These are phyloP conservation scores for Dryocosmus kuriphilus DNA, from an alignment of 2,888 invertebrate genomes.

Conservation along the genomic window DNA sequence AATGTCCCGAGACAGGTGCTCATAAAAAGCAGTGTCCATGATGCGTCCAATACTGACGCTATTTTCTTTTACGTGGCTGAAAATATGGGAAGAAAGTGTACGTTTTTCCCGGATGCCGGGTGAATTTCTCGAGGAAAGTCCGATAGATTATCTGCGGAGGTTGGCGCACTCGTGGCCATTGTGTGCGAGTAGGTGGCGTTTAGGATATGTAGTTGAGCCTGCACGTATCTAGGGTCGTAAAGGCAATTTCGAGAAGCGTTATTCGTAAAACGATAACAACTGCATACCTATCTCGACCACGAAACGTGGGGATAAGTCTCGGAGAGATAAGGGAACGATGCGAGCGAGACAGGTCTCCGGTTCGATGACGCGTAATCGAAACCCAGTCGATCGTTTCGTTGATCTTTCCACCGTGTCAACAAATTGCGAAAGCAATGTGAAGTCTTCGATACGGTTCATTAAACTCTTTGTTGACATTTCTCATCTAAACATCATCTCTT, in stretches of 20 bases:
- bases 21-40: constrained; percentile 29
- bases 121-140: constrained; percentile 30
- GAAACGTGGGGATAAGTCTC: constrained; percentile 19
- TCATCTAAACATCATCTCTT: constrained; percentile 9
- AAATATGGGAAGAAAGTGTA: constrained; percentile 32
- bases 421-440: constrained; percentile 33
- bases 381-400: constrained; percentile 14
- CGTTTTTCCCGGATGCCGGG: constrained; percentile 20
- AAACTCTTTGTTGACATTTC: constrained; percentile 24
- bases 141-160: constrained; percentile 28
- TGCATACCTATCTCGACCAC: constrained; percentile 53
- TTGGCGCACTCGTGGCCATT: constrained; percentile 26
- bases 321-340: constrained; percentile 36
- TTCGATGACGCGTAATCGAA: constrained; percentile 25
- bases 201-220: constrained; percentile 10
- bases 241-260: constrained; percentile 67
- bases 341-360: constrained; percentile 34
- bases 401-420: constrained; percentile 36
- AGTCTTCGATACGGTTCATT: constrained; percentile 11
- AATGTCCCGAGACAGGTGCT: constrained; percentile 33
- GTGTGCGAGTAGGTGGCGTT: constrained; percentile 10
- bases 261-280: constrained; percentile 64
- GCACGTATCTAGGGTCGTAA: constrained; percentile 52
- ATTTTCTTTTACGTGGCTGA: constrained; percentile 30
- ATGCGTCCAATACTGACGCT: constrained; percentile 13